phyloP scores from a whole-genome alignment of 2,888 invertebrate species.

The Peribatodes rhomboidaria region DNA sequence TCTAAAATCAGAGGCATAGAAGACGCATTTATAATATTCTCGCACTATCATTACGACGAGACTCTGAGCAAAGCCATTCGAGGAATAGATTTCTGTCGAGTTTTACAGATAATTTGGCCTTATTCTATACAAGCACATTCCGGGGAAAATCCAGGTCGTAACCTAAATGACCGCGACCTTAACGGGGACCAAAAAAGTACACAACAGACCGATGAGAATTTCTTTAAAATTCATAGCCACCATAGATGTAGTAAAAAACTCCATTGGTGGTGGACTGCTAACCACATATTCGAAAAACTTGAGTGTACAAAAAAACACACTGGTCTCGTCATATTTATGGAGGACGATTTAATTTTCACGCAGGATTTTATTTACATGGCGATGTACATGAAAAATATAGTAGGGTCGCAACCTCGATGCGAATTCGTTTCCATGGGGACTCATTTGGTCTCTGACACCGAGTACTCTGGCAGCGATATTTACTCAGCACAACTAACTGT shows the following conservation, averaged over 20 bases:
- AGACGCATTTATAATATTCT: slow-evolving; percentile 65
- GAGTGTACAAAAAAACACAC: slow-evolving; percentile 49
- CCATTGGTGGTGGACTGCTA: slow-evolving; percentile 75
- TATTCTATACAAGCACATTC: slow-evolving; percentile 63
- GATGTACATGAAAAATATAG: slow-evolving; percentile 60
- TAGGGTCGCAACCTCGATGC: slow-evolving; percentile 54
- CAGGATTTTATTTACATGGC: slow-evolving; percentile 69
- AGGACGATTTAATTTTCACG: slow-evolving; percentile 60
- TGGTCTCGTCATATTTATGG: slow-evolving; percentile 63
- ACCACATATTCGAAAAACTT: slow-evolving; percentile 65
- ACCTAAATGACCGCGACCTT: slow-evolving; percentile 56
- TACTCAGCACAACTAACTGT: slow-evolving; percentile 54
- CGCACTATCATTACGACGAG: slow-evolving; percentile 63
- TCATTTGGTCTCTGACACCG: slow-evolving; percentile 28
- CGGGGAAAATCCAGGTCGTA: slow-evolving; percentile 59
- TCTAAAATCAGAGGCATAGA: slow-evolving; percentile 62
- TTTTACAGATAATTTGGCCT: slow-evolving; percentile 69
- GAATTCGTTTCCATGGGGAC: slow-evolving; percentile 63
- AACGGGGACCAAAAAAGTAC: neutral
- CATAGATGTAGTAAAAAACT: slow-evolving; percentile 66
- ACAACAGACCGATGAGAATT: slow-evolving; percentile 48
- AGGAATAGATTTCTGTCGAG: slow-evolving; percentile 65
- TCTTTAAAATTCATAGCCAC: slow-evolving; percentile 60
- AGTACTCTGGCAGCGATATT: slow-evolving; percentile 39
- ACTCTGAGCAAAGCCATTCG: slow-evolving; percentile 56